Base-by-base conservation (phyloP, 1,140 invertebrate genomes). In the Leptonema lineaticorne region DNA sequence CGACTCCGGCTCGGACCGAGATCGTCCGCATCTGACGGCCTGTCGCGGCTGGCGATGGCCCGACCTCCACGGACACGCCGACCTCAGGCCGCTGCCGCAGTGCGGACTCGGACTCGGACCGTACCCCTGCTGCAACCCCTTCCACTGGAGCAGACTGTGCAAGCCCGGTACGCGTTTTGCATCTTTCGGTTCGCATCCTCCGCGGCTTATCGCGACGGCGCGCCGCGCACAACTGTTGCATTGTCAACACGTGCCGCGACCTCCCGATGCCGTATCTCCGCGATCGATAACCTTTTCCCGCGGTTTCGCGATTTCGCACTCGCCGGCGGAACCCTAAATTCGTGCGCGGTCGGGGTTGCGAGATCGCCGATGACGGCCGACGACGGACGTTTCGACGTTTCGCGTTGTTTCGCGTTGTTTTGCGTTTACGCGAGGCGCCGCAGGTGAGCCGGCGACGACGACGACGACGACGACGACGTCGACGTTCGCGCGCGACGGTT, bases 141-240 rank as follows among this genome's bases (percentile, higher is more conserved):
- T 90, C 78, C 91, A 92, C 76, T 92, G 89, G 90, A 91, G 88
- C 78, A 85, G 89, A 69, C 84, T 91, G 70, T 89, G 86, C 83
- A 85, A 87, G 80, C 85, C 89, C 83, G 90, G 91, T 92, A 83
- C 46, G 18, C n/a, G 9, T 33, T 9, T n/a, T n/a, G 24, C 59
- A 18, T 14, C 24, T 24, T 22, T 28, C 26, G 24, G 24, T n/a
- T 58, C 56, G 56, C 6, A 1, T 1, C 20, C 56, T 14, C 56
- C 56, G 6, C 56, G 26, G 18, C 3, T n/a, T n/a, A n/a, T n/a
- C n/a, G n/a, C n/a, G n/a, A n/a, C n/a, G 11, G 18, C 46, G 4
- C 18, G 5, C 5, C 18, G 11, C 2, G 20, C 9, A 20, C 20
- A 8, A 16, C 46, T 24, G 11, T 50, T 18, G 14, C 46, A 7